phyloP scores from a whole-genome alignment of 2,113 vertebrate genomes.

The Galbula dea region DNA sequence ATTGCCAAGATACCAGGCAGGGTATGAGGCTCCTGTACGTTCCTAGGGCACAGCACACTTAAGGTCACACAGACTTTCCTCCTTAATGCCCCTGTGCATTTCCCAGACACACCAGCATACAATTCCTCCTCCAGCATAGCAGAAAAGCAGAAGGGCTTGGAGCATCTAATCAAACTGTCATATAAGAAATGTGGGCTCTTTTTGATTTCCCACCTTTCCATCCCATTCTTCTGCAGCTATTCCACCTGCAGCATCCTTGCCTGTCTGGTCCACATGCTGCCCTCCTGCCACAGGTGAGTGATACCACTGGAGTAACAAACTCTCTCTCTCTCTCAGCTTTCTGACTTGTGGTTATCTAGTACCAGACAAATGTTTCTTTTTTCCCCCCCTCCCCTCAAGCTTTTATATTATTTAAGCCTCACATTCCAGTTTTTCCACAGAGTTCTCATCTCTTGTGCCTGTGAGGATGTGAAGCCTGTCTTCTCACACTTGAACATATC shows the following conservation, averaged over 20 bases:
- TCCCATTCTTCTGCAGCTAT: background rate
- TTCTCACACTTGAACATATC: background rate
- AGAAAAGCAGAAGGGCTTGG: background rate
- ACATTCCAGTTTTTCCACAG: background rate
- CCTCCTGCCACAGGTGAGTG: background rate
- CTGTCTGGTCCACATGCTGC: background rate
- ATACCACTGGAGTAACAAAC: background rate
- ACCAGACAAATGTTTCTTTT: background rate
- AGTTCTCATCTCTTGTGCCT: background rate
- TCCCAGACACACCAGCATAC: background rate
- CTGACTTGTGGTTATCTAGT: background rate
- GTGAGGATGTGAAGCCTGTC: background rate
- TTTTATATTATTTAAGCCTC: background rate
- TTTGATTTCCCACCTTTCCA: background rate
- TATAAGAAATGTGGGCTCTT: background rate
- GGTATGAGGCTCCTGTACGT: background rate
- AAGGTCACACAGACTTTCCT: background rate
- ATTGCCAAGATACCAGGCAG: background rate
- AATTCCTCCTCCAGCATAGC: background rate
- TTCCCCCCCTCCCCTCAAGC: background rate
- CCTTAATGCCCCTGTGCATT: background rate
- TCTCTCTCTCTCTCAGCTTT: background rate
- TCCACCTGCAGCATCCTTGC: background rate
- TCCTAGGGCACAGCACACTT: background rate
- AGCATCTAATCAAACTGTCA: background rate